Evolutionary conservation across 2,888 invertebrate genomes (phyloP), one percentile per base, ranked within the genome.

Genomic region (Xestoiulus laeticollis): DNA sequence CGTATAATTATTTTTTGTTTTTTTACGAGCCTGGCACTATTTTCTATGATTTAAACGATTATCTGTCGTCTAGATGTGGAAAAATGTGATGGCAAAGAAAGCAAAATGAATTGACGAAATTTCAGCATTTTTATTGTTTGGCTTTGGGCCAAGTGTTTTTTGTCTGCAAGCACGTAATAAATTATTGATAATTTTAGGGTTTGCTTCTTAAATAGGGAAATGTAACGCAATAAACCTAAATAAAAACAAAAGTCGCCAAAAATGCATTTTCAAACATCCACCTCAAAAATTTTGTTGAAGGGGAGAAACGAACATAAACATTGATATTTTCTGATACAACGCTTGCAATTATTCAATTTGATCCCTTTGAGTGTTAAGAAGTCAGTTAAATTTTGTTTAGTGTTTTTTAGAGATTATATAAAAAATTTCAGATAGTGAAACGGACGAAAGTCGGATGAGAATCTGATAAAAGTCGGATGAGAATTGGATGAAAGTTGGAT

Each of bases 41-140:
- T 68, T 68, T 68, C 22, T 68, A 26, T 22, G 26, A 68, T 68
- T 68, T 22, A 68, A 68, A 68, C 68, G 68, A 68, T 68, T 68
- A 68, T 2, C 68, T 68, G 68, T 68, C 68, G 22, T 68, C 68
- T 68, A 26, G 22, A 48, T 48, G 16, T 12, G 48, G 12, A 48
- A 48, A 48, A 22, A 68, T 68, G 26, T 26, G 68, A 1, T 26
- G 68, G 26, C 2, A 59, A 59, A 68, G 68, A 68, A 59, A 68
- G 68, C 22, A 68, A 68, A 68, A 68, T 68, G 68, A 68, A 68
- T 68, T 10, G 22, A 26, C 68, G 68, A 68, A 68, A 68, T 68
- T 68, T 68, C 68, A 22, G 26, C 68, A 10, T 68, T 68, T 68
- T 68, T 68, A 68, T 68, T 1, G 68, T 22, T 68, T 68, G 68